These are phyloP conservation scores for Hydrotaea cyrtoneurina DNA, from an alignment of 2,888 invertebrate species.

Conservation along the genomic window DNA sequence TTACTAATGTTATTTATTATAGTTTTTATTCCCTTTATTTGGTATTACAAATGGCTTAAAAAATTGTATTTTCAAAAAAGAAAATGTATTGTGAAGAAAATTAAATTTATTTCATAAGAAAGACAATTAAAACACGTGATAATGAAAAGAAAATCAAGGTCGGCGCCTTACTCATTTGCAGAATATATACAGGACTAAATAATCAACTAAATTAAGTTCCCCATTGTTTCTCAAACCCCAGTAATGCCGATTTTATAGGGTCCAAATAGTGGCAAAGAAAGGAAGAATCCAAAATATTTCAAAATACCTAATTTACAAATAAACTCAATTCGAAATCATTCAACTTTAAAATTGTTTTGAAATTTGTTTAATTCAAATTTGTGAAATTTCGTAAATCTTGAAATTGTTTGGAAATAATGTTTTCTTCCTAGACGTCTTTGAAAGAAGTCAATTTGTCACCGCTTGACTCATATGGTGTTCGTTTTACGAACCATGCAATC, in stretches of 20 bases:
- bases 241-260: not conserved
- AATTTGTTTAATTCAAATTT: too few species aligned
- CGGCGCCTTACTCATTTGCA: not conserved
- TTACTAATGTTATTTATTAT: slow-evolving; percentile 42
- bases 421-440: not conserved
- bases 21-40: slow-evolving; percentile 61
- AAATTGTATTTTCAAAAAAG: slow-evolving; percentile 48
- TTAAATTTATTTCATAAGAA: slow-evolving; percentile 4
- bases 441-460: not conserved
- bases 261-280: not conserved
- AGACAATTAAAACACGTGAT: slow-evolving; percentile 26
- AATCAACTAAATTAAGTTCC: too few species aligned
- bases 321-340: too few species aligned
- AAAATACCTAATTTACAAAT: too few species aligned
- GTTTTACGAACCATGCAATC: slow-evolving; percentile 68
- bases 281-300: not conserved
- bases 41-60: slow-evolving; percentile 64
- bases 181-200: too few species aligned
- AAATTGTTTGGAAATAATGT: too few species aligned
- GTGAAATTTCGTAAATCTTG: too few species aligned
- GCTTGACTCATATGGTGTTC: slow-evolving; percentile 47
- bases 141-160: not conserved
- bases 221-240: not conserved
- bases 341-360: too few species aligned
- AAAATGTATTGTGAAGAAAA: slow-evolving; percentile 42